Percentiles rank a stretch among this genome's conserved stretches.
Conservation (phyloP, 64 coral and sea anemone genomes). For the Pocillopora verrucosa region DNA sequence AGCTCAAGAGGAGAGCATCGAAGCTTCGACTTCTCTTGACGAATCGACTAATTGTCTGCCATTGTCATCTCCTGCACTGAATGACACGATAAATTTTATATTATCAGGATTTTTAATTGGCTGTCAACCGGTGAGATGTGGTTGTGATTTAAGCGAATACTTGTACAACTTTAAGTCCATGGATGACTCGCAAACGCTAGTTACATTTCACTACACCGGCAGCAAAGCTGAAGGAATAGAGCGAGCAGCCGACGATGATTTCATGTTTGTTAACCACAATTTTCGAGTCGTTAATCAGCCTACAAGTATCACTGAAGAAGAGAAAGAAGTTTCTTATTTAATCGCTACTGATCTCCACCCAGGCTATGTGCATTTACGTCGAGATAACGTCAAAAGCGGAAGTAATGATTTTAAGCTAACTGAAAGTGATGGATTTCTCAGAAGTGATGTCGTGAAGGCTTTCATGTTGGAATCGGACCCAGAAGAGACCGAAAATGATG, state of each 20-base stretch:
- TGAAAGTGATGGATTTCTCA: neutral
- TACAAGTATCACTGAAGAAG: neutral
- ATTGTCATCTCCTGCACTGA: neutral
- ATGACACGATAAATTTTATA: neutral
- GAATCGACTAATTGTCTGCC: neutral
- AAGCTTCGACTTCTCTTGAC: neutral
- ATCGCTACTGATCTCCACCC: neutral
- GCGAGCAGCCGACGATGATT: conserved; percentile 8
- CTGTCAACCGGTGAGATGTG: neutral
- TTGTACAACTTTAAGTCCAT: neutral
- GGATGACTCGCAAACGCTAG: neutral
- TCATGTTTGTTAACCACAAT: conserved; percentile 16
- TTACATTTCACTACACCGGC: neutral
- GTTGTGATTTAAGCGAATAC: neutral
- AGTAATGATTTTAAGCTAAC: neutral
- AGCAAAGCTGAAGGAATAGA: conserved; percentile 8
- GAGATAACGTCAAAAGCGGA: neutral
- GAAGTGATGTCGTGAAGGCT: neutral
- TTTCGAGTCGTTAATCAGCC: neutral
- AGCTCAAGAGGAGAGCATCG: neutral
- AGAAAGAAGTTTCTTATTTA: neutral
- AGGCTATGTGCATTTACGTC: conserved; percentile 1
- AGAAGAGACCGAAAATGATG: neutral
- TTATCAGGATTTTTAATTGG: neutral
- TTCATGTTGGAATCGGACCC: neutral